These are phyloP conservation scores for Morpho helenor DNA, from an alignment of 2,888 invertebrate genomes.

Conservation along the genomic window DNA sequence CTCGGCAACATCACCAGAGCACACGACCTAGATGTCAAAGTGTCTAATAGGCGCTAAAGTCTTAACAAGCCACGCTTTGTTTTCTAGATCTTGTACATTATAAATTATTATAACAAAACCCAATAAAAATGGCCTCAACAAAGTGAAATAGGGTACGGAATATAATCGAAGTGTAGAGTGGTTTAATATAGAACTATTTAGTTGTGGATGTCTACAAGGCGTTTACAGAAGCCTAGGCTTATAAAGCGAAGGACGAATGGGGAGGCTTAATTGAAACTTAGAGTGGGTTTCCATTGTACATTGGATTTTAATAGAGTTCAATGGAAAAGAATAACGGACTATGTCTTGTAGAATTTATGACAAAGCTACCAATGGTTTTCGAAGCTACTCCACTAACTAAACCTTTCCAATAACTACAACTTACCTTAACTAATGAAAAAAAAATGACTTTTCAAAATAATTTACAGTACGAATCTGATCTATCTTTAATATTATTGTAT, in stretches of 20 bases:
- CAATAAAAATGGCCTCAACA: not conserved
- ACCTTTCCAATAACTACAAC: too few species aligned
- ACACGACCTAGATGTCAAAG: too few species aligned
- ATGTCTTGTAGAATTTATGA: not conserved
- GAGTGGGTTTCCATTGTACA: slow-evolving; percentile 41
- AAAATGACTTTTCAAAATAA: too few species aligned
- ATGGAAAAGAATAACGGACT: not conserved
- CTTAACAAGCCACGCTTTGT: too few species aligned
- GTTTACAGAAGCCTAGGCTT: slow-evolving; percentile 39
- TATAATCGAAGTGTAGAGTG: slow-evolving; percentile 3
- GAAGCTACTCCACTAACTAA: too few species aligned
- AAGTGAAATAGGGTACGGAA: not conserved
- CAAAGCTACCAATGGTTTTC: too few species aligned
- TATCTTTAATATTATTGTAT: too few species aligned
- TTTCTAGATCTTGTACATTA: too few species aligned
- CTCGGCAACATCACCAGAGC: too few species aligned
- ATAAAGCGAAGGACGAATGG: slow-evolving; percentile 41
- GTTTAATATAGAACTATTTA: slow-evolving; percentile 40
- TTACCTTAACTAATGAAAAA: too few species aligned
- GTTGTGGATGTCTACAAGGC: slow-evolving; percentile 44
- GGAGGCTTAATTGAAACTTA: slow-evolving; percentile 72
- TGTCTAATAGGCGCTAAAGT: too few species aligned
- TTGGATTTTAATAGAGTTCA: not conserved
- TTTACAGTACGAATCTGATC: too few species aligned
- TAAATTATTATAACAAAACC: not conserved